A percentile compares a stretch with the other conserved stretches of the same genome.
These are phyloP conservation scores for Marmota monax DNA, from an alignment of 2,113 vertebrate species.

Conservation along the genomic window DNA sequence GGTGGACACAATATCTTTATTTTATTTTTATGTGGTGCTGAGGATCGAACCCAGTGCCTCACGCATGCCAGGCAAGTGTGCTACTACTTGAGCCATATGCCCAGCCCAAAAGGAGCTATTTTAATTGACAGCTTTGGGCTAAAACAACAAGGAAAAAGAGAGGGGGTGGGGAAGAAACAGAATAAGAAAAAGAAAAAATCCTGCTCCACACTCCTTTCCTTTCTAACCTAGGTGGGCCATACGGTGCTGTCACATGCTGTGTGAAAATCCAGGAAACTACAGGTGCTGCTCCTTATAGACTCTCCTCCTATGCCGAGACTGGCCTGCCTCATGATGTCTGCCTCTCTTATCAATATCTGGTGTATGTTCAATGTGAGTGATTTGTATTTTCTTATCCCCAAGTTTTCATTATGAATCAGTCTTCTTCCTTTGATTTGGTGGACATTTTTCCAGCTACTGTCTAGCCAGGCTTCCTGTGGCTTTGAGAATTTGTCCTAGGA, in stretches of 20 bases:
- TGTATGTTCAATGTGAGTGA: background rate
- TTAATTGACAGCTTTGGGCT: background rate
- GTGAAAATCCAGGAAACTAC: background rate
- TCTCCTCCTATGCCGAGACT: background rate
- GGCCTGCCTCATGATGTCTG: too few relatives aligned
- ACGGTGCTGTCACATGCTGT: background rate
- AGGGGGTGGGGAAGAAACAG: too few relatives aligned
- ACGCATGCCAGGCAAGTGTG: too few relatives aligned
- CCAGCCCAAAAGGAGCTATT: background rate
- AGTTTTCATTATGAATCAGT: background rate
- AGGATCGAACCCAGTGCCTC: too few relatives aligned
- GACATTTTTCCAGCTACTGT: background rate
- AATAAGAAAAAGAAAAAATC: too few relatives aligned
- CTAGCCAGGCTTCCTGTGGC: background rate
- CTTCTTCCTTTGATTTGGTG: background rate
- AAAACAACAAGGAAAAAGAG: background rate
- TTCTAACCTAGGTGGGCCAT: background rate
- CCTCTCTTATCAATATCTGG: background rate
- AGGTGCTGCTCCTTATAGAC: too few relatives aligned
- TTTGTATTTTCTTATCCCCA: background rate
- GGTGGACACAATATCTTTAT: too few relatives aligned
- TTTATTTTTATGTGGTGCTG: too few relatives aligned
- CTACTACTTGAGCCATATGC: too few relatives aligned
- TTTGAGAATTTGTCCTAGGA: background rate
- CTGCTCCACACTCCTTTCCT: background rate